These are phyloP conservation scores for Cyanocitta stelleri DNA, from an alignment of 2,113 vertebrate species.

Conservation along the genomic window DNA sequence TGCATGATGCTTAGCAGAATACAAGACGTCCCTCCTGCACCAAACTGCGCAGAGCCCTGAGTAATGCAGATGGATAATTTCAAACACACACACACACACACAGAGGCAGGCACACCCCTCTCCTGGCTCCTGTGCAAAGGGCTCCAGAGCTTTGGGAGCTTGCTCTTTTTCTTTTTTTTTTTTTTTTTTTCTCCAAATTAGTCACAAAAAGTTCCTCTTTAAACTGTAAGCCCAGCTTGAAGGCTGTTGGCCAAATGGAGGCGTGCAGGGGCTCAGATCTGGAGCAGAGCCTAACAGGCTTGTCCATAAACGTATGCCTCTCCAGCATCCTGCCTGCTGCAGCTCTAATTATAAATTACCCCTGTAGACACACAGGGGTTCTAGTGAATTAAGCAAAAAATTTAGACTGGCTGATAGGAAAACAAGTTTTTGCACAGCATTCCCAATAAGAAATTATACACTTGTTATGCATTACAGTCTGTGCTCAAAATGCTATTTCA, in stretches of 20 bases:
- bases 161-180: background rate
- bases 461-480: slow-evolving; percentile 79
- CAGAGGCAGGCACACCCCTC: background rate
- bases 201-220: slow-evolving; percentile 17
- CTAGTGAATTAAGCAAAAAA: slow-evolving; percentile 70
- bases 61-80: background rate
- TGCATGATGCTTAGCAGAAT: background rate
- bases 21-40: slow-evolving; percentile 16
- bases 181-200: background rate
- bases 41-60: background rate
- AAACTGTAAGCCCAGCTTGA: slow-evolving; percentile 36
- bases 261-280: slow-evolving; percentile 37
- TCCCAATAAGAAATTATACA: slow-evolving; percentile 77
- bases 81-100: background rate
- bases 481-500: slow-evolving; percentile 79
- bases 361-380: slow-evolving; percentile 56
- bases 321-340: slow-evolving; percentile 42
- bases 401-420: slow-evolving; percentile 61
- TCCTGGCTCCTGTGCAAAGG: background rate
- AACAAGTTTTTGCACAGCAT: slow-evolving; percentile 72
- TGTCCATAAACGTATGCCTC: slow-evolving; percentile 9
- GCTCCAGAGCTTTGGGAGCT: background rate
- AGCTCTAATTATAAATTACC: slow-evolving; percentile 66
- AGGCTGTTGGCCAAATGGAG: slow-evolving; percentile 55
- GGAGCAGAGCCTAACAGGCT: slow-evolving; percentile 55